Base-by-base conservation (phyloP, 2,888 invertebrate species). In the Neoascia interrupta region DNA sequence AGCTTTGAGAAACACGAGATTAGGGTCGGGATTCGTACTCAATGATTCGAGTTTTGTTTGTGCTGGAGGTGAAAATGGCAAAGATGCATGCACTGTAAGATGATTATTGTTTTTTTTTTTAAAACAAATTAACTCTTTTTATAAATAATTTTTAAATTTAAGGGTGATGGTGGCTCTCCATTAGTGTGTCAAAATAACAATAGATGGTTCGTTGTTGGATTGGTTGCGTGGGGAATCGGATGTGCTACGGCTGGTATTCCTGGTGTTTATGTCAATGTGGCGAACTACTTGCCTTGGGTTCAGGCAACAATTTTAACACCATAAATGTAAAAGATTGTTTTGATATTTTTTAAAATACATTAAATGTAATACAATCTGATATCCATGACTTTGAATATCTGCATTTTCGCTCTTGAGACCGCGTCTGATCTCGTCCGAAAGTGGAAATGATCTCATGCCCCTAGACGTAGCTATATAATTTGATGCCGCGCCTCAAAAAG, bases 251-350 rank as follows among this genome's bases (percentile, higher is more conserved):
- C 91, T 0, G 92, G 92, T 68, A 91, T 95, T 4, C 94, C 95
- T 0, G 96, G 93, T 0, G 95, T 94, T 15, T 96, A 96, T 84
- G 93, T 94, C 18, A 94, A 94, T 84, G 90, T 96, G 1, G 92
- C 92, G 4, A 92, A 90, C 18, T 92, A 92, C 81, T 84, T 92
- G 45, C 88, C 92, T 2, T 95, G 94, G 94, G 93, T 94, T 86
- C 91, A 91, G 82, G 89, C 85, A 1, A 85, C 86, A 5, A 45
- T 81, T 15, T 53, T 49, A 10, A 64, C 68, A 0, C 43, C 72
- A 5, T 81, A 53, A 60, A n/a, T n/a, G n/a, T n/a, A n/a, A n/a
- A n/a, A n/a, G n/a, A n/a, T n/a, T n/a, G n/a, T n/a, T n/a, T n/a
- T n/a, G n/a, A n/a, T n/a, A n/a, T n/a, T n/a, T n/a, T n/a, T n/a